phyloP scores from a whole-genome alignment of 1,140 invertebrate genomes.

The Zaprionus kolodkinae region DNA sequence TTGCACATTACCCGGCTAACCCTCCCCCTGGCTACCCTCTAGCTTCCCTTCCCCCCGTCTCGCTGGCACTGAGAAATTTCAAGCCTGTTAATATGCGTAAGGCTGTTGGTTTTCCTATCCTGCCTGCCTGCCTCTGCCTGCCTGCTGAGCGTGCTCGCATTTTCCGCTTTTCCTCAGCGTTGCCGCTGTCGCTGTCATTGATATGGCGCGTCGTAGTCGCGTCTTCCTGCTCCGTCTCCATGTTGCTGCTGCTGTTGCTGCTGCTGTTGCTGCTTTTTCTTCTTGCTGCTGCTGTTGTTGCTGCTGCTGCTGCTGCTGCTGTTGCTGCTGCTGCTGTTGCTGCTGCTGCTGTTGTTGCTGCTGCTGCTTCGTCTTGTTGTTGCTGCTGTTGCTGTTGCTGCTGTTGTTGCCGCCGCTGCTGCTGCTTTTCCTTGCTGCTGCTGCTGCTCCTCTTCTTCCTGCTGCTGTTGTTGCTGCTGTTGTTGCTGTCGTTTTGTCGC shows the following conservation, averaged over 20 bases:
- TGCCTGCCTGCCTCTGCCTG: constrained; percentile 4
- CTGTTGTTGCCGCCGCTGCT: background rate
- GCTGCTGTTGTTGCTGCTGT: background rate
- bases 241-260: background rate
- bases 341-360: constrained; percentile 22
- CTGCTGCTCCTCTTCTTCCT: too few relatives aligned
- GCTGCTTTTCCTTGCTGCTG: background rate
- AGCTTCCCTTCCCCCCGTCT: background rate
- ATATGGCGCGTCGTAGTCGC: constrained; percentile 51
- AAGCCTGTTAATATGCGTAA: constrained; percentile 77
- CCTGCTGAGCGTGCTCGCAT: constrained; percentile 24
- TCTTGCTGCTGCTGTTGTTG: constrained; percentile 20
- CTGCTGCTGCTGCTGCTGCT: too few relatives aligned
- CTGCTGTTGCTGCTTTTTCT: too few relatives aligned
- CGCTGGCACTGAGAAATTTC: constrained; percentile 47
- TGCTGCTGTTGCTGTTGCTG: too few relatives aligned
- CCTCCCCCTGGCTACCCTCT: too few relatives aligned
- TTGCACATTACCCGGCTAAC: background rate
- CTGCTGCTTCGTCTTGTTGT: too few relatives aligned
- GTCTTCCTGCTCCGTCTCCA: constrained; percentile 12
- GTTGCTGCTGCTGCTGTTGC: background rate
- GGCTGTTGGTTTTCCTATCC: constrained; percentile 33
- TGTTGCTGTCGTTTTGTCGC: constrained; percentile 61
- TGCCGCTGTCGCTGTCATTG: constrained; percentile 58
- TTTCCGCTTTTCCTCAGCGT: constrained; percentile 32